Evolutionary conservation across 2,797 vertebrate species (phyloP), one percentile per base, ranked within the genome.

Genomic region (Miichthys miiuy): DNA sequence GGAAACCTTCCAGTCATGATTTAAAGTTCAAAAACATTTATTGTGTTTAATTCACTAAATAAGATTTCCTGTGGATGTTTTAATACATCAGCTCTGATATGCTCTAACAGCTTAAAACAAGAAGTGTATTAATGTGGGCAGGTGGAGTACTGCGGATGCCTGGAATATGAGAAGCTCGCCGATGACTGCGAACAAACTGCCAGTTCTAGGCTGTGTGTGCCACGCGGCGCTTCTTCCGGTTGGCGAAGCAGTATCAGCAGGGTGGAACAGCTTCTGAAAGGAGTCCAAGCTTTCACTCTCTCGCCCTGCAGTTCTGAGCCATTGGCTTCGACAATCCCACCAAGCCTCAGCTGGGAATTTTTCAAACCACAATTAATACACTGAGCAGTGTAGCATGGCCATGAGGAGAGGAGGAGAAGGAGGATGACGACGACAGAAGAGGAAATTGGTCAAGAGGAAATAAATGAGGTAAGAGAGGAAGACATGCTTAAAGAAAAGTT

Each of bases 321-420:
- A 87, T 71, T 91, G 90, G 82, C 88, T 90, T 80, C 63, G 5
- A 88, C 83, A 79, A 87, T 89, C 86, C 84, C 83, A 82, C 81
- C 87, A 73, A 86, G 81, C 75, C 77, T 87, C 86, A 82, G 84
- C 83, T 79, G 85, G 85, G 85, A 81, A 81, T 89, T 87, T 90
- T 83, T 93, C 87, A 92, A 91, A 91, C 80, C 81, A 76, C 88
- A 87, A 90, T 89, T 92, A 92, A 94, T 90, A 86, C 88, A 83
- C 75, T 69, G 86, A 88, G 88, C 91, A 74, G 75, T 71, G 85
- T 80, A 86, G 86, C 86, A 65, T 82, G 76, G 82, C 79, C 63
- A 41, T 41, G 68, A 85, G 75, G 54, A 78, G 81, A 70, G 25
- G 73, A 57, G 52, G 21, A 52, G 44, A 54, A 51, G 73, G 48